Conservation (phyloP, 2,113 vertebrate genomes). For the Rhinichthys klamathensis region DNA sequence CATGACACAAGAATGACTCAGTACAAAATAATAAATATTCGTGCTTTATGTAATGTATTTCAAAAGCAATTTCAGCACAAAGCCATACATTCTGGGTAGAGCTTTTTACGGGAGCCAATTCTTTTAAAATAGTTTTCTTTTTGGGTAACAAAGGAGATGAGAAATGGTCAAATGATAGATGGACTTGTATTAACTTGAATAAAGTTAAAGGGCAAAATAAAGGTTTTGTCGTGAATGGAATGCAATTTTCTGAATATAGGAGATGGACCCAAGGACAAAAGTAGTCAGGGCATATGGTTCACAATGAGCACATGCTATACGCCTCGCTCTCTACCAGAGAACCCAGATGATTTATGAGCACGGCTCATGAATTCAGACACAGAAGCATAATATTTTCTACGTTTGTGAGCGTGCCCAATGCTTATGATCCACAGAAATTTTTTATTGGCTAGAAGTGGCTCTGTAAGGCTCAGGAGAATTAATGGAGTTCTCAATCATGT, state of each 20-base stretch:
- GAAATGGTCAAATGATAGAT: slow-evolving; percentile 19
- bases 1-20: background rate
- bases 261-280: slow-evolving; percentile 23
- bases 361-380: slow-evolving; percentile 1
- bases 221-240: slow-evolving; percentile 14
- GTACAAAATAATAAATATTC: background rate
- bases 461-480: background rate
- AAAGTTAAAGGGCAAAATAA: slow-evolving; percentile 11
- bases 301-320: background rate
- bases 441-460: background rate
- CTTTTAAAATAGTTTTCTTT: slow-evolving; percentile 15
- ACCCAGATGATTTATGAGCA: slow-evolving; percentile 14
- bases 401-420: background rate
- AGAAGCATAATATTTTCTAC: background rate
- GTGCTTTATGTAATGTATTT: background rate
- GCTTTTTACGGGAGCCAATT: background rate
- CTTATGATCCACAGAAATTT: background rate
- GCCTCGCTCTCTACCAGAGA: background rate
- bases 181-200: slow-evolving; percentile 11
- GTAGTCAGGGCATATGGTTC: background rate
- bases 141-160: slow-evolving; percentile 12
- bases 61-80: slow-evolving; percentile 14
- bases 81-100: background rate
- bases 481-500: background rate
- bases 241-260: slow-evolving; percentile 10